Conservation (phyloP, 2,888 invertebrate species). For the Himalopsyche japonica region DNA sequence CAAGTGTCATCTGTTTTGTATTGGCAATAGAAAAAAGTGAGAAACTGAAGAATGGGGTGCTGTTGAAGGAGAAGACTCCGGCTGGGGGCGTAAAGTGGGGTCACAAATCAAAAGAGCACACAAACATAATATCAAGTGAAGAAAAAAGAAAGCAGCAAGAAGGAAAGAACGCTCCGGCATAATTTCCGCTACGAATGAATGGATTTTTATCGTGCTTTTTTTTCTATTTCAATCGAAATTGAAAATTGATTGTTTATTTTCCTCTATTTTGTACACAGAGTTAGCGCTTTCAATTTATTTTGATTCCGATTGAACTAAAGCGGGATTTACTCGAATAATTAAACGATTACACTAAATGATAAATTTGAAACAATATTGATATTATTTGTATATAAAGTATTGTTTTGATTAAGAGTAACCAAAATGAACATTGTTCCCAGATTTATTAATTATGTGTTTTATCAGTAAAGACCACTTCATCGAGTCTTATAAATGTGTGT, state of each 20-base stretch:
- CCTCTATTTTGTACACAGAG: conserved; percentile 45
- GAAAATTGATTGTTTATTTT: conserved; percentile 64
- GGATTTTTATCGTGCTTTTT: conserved; percentile 47
- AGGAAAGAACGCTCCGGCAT: conserved; percentile 57
- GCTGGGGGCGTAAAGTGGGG: conserved; percentile 8
- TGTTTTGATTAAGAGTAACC: too few species aligned
- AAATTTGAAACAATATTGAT: too few species aligned
- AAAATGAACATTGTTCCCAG: too few species aligned
- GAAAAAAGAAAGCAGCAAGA: conserved; percentile 11
- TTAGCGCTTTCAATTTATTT: conserved; percentile 4
- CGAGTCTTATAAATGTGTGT: too few species aligned
- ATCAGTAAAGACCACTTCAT: too few species aligned
- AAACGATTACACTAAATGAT: background rate
- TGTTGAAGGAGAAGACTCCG: background rate
- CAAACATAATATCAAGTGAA: conserved; percentile 16
- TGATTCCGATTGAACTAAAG: background rate
- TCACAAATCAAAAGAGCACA: conserved; percentile 31
- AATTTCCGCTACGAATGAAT: conserved; percentile 63
- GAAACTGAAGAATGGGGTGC: conserved; percentile 1
- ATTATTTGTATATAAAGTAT: too few species aligned
- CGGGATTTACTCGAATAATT: background rate
- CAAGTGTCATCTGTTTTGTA: background rate
- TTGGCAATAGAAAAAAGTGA: conserved; percentile 4
- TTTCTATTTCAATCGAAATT: conserved; percentile 60
- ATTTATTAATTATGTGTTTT: too few species aligned